Conservation (phyloP, 2,797 vertebrate species). For the Prionace glauca region DNA sequence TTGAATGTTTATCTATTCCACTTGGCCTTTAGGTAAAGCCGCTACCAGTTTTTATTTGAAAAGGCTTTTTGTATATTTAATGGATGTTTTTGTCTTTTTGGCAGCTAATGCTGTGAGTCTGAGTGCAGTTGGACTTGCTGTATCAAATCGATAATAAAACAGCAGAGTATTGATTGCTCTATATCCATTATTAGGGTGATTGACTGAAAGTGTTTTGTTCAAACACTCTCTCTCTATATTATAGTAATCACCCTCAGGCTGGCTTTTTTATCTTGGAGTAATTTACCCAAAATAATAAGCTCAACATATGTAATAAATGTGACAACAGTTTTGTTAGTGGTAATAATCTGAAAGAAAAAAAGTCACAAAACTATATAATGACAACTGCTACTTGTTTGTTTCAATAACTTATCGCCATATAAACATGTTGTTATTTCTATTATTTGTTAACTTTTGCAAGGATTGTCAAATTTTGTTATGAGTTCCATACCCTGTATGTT, state of each 20-base stretch:
- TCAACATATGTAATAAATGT: not conserved
- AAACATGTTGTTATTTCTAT: not conserved
- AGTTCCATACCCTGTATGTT: too few species aligned
- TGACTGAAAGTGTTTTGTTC: not conserved
- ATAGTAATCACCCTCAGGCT: not conserved
- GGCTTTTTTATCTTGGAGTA: not conserved
- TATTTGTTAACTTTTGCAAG: not conserved
- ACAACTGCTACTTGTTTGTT: not conserved
- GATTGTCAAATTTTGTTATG: not conserved
- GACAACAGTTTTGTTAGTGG: not conserved
- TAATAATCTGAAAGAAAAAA: not conserved
- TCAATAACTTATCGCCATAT: not conserved
- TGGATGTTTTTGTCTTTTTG: not conserved
- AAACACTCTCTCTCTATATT: not conserved
- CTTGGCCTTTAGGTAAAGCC: not conserved
- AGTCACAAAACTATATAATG: not conserved
- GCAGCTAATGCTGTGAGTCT: not conserved
- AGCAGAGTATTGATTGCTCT: conserved; percentile 2
- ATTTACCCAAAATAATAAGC: not conserved
- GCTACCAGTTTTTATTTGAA: not conserved
- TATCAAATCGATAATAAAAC: conserved; percentile 10
- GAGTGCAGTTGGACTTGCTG: not conserved
- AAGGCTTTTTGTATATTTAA: not conserved
- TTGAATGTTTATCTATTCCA: not conserved
- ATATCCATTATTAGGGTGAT: not conserved